Conservation (phyloP, 2,113 vertebrate genomes). For the Paraplagusia blochii region DNA sequence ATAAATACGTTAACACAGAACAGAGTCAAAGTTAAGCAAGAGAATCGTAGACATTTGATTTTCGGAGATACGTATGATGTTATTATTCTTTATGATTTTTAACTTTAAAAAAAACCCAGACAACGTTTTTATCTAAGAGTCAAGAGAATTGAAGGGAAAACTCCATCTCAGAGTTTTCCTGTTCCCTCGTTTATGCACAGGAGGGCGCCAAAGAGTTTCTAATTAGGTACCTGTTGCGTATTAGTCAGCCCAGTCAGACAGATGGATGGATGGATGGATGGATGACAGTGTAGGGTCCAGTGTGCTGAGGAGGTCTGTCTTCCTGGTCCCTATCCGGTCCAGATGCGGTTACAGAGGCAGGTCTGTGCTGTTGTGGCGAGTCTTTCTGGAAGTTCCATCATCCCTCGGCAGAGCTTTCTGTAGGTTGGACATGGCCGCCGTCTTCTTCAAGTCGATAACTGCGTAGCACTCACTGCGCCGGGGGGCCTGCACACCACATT, state of each 20-base stretch:
- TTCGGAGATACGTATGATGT: constrained; percentile 14
- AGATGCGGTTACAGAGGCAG: constrained; percentile 85
- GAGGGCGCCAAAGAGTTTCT: constrained; percentile 51
- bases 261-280: constrained; percentile 52
- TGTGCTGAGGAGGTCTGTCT: constrained; percentile 70
- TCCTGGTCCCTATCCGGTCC: constrained; percentile 61
- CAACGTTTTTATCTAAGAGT: constrained; percentile 51
- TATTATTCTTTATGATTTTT: constrained; percentile 20
- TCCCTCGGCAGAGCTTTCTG: constrained; percentile 95
- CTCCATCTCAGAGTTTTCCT: constrained; percentile 52
- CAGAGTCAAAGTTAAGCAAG: constrained; percentile 27
- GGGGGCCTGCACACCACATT: constrained; percentile 68
- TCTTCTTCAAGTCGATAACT: constrained; percentile 97
- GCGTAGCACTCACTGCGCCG: constrained; percentile 91
- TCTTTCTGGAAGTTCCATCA: constrained; percentile 95
- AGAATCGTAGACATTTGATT: constrained; percentile 19
- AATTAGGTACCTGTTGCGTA: constrained; percentile 67
- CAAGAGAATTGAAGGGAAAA: constrained; percentile 62
- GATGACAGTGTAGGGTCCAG: constrained; percentile 73
- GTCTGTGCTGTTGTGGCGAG: constrained; percentile 98
- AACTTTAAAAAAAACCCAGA: constrained; percentile 30
- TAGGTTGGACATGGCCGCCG: constrained; percentile 96
- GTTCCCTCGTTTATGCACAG: constrained; percentile 55
- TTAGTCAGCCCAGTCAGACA: constrained; percentile 57
- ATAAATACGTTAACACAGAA: constrained; percentile 40